These are phyloP conservation scores for Thalassaphorura encarpata DNA, from an alignment of 1,140 invertebrate species.

Conservation along the genomic window DNA sequence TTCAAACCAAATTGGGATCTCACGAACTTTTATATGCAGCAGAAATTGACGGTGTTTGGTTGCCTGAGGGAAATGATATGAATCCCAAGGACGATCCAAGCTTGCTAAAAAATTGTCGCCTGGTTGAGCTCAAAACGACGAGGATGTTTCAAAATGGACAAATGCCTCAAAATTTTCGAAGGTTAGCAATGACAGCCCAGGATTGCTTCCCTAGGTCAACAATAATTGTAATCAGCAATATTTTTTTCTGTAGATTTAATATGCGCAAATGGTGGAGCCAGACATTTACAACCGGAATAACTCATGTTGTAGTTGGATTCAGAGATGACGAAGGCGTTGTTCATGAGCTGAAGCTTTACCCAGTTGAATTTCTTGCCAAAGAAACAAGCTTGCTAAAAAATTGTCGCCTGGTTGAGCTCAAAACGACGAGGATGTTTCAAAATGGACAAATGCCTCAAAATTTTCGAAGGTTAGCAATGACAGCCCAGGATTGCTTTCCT, in stretches of 20 bases:
- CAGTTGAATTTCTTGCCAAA: constrained; percentile 18
- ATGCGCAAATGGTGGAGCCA: constrained; percentile 31
- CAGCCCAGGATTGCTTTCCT: background rate
- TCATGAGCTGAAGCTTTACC: constrained; percentile 13
- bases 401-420: constrained; percentile 23
- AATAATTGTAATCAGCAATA: background rate
- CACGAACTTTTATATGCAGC: constrained; percentile 25
- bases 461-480: constrained; percentile 19
- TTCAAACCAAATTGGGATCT: constrained; percentile 17
- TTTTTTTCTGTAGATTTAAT: constrained; percentile 15
- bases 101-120: constrained; percentile 5
- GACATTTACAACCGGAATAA: constrained; percentile 21
- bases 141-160: constrained; percentile 12
- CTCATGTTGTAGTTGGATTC: constrained; percentile 20
- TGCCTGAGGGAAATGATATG: constrained; percentile 9
- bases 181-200: constrained; percentile 8
- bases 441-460: constrained; percentile 16
- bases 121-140: constrained; percentile 30
- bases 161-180: constrained; percentile 25
- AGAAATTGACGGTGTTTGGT: constrained; percentile 28
- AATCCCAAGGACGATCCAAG: constrained; percentile 26
- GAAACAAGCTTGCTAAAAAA: constrained; percentile 6
- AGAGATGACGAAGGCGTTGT: constrained; percentile 31
- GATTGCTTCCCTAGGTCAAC: background rate
- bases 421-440: constrained; percentile 25